Evolutionary conservation across 2,888 invertebrate species (phyloP), one percentile per base, ranked within the genome.

Genomic region (Cyaniris semiargus): DNA sequence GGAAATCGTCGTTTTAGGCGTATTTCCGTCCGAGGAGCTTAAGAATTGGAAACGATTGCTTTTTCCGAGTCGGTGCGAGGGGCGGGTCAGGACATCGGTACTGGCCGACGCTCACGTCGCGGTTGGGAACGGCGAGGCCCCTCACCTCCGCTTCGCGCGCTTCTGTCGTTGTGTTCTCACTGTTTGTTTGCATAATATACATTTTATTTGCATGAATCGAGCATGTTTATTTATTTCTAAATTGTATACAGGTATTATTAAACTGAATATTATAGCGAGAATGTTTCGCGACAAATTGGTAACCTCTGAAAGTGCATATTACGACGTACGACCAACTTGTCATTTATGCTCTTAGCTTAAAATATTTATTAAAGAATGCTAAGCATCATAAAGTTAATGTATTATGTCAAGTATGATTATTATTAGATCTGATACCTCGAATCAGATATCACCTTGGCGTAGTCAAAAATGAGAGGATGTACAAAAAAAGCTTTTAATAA

Each of bases 161-260:
- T 93, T 92, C 87, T 88, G 90, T 92, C 85, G 88, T 92, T 92
- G 89, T 92, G 89, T 92, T 90, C 85, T 90, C 86, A 88, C 84
- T 85, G 89, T 91, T 93, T 89, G 90, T 93, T 93, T 93, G 93
- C 92, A 90, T 90, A 89, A 21, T 8, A 66, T 91, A 86, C 89
- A 84, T 91, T 91, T 94, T 88, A 93, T 94, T 94, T 93, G 94
- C 94, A 94, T 94, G 93, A 80, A 88, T 87, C 89, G 85, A 89
- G 94, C 93, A 94, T 94, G 94, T 88, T 88, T 85, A 86, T 88
- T 89, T 74, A 23, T 70, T 38, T 44, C 38, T n/a, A 85, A 85
- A 85, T 88, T 86, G 88, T 82, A 86, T 85, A 85, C 88, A 87
- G 87, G 85, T 86, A 86, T 81, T 88, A 85, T 44, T 44, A 10